phyloP scores from a whole-genome alignment of 2,113 vertebrate genomes.

The Macquaria ambigua region DNA sequence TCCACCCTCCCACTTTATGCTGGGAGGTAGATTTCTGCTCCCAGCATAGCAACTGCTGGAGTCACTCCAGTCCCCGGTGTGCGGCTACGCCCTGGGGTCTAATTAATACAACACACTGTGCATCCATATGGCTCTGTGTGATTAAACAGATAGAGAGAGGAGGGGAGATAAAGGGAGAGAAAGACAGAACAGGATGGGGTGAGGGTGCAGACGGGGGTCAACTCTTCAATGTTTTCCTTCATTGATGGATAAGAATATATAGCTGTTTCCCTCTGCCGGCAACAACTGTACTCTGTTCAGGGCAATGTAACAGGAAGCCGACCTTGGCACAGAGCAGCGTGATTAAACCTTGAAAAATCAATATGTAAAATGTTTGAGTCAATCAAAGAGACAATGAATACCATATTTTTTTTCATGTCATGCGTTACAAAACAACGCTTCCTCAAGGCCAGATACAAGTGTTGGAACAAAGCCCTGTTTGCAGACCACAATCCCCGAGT shows the following conservation, averaged over 20 bases:
- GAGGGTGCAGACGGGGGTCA: conserved; percentile 4
- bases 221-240: conserved; percentile 30
- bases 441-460: conserved; percentile 53
- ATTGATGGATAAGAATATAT: conserved; percentile 47
- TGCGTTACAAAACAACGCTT: conserved; percentile 41
- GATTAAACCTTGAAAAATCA: conserved; percentile 69
- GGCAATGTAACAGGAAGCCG: conserved; percentile 60
- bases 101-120: conserved; percentile 81
- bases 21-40: conserved; percentile 51
- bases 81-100: conserved; percentile 73
- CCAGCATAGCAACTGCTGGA: conserved; percentile 63
- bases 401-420: conserved; percentile 43
- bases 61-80: conserved; percentile 51
- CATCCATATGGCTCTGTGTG: conserved; percentile 79
- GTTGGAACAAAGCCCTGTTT: conserved; percentile 55
- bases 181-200: conserved; percentile 14
- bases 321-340: conserved; percentile 63
- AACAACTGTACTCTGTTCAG: conserved; percentile 43
- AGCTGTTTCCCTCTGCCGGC: conserved; percentile 36
- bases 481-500: conserved; percentile 41
- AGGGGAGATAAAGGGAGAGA: conserved; percentile 24
- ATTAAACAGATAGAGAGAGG: conserved; percentile 62
- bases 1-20: conserved; percentile 28
- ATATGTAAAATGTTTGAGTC: conserved; percentile 64
- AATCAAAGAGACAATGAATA: conserved; percentile 65